Evolutionary conservation across 2,888 invertebrate species (phyloP), one percentile per base, ranked within the genome.

Genomic region (Galeruca laticollis): DNA sequence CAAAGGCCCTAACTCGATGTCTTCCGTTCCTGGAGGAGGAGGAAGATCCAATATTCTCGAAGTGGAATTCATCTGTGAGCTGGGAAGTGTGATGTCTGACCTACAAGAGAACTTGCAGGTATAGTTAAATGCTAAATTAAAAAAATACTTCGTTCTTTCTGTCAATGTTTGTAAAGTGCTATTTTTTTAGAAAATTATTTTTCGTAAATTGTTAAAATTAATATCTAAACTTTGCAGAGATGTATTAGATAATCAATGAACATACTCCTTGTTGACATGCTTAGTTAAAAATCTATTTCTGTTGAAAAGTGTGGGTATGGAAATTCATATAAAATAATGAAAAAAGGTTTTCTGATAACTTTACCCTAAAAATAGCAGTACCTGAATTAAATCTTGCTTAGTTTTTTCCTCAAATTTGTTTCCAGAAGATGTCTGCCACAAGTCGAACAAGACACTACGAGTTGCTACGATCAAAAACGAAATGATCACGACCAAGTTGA

Each of bases 21-120:
- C 81, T 70, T 84, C 85, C 40, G 84, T 84, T 64, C 86, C 85
- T 43, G 86, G 86, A 67, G 86, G 86, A 68, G 86, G 85, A 64
- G 85, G 86, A 77, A 82, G 83, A 79, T 83, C 81, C 83, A 83
- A 82, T 70, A 80, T 79, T 65, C 75, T 78, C 74, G 77, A 74
- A 49, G 81, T 76, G 37, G 81, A 79, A 74, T 82, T 83, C 84
- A 84, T 85, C 75, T 80, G 78, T 77, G 47, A 47, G 47, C 18
- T 47, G 73, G 72, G 73, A 70, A 74, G 72, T 73, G 71, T 70
- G 75, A 73, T 80, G 80, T 77, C 80, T 76, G 78, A 85, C 86
- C 86, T 86, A 86, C 85, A 86, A 86, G 84, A 86, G 86, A 86
- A 86, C 86, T 86, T 85, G 84, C 84, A 86, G 85, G 84, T 86